phyloP scores from a whole-genome alignment of 2,888 invertebrate species.

The Callosobruchus maculatus region DNA sequence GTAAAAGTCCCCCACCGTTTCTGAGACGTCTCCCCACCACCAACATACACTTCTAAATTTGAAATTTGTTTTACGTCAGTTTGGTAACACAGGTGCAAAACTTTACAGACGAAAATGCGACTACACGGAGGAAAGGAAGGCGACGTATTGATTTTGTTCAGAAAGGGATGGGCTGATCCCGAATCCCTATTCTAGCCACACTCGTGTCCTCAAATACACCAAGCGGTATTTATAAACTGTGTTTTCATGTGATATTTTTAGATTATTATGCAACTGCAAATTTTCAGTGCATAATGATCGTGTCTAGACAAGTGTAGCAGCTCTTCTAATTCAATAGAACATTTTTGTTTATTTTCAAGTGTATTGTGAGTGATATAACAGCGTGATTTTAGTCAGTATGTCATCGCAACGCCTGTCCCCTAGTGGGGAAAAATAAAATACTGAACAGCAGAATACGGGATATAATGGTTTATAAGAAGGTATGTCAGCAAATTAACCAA shows the following conservation, averaged over 20 bases:
- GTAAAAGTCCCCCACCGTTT: slow-evolving; percentile 24
- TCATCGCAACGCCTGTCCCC: neutral
- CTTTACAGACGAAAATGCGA: neutral
- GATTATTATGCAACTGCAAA: neutral
- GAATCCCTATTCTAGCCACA: neutral
- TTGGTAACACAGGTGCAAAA: neutral
- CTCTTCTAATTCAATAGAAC: neutral
- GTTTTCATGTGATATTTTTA: neutral
- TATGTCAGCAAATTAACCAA: neutral
- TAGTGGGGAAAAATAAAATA: neutral
- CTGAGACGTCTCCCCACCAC: slow-evolving; percentile 15
- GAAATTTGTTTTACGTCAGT: neutral
- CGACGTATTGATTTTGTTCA: neutral
- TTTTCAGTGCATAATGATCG: neutral
- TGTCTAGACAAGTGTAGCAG: neutral
- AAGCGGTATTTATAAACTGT: neutral
- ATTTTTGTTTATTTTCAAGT: neutral
- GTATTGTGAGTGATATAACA: neutral
- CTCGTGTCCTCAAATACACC: neutral
- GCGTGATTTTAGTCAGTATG: neutral
- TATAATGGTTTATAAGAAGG: neutral
- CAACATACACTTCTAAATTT: slow-evolving; percentile 10
- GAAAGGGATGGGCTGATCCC: neutral
- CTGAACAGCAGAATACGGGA: neutral
- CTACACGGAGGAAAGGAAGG: neutral